Conservation (phyloP, 1,140 invertebrate species). For the Drosophila subobscura region DNA sequence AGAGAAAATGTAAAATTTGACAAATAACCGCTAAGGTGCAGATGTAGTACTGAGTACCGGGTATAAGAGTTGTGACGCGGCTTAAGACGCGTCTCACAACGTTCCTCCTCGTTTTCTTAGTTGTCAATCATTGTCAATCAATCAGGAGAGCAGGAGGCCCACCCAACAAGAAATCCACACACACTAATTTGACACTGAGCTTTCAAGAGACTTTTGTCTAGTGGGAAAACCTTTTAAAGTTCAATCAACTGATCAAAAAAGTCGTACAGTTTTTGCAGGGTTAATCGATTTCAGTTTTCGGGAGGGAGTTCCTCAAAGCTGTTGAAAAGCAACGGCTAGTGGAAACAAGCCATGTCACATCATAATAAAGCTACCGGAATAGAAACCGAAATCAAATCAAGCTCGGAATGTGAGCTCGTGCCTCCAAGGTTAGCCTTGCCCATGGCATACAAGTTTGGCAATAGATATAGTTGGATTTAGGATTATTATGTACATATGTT, state of each 20-base stretch:
- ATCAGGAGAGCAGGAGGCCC: constrained; percentile 17
- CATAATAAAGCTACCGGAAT: constrained; percentile 2
- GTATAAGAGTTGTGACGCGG: too few species aligned
- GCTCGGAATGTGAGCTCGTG: constrained; percentile 33
- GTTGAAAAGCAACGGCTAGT: constrained; percentile 33
- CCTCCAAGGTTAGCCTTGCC: constrained; percentile 42
- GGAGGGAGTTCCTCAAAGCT: constrained; percentile 6
- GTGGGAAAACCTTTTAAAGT: constrained; percentile 42
- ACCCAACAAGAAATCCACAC: constrained; percentile 21
- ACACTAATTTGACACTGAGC: constrained; percentile 36
- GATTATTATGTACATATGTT: constrained; percentile 2
- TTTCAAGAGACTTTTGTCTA: constrained; percentile 8
- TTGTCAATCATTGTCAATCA: constrained; percentile 51
- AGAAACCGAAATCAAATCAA: constrained; percentile 16
- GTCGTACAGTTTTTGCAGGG: constrained; percentile 31
- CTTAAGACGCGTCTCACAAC: too few species aligned
- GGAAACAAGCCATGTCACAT: constrained; percentile 40
- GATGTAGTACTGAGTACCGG: too few species aligned
- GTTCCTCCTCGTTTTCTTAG: too few species aligned
- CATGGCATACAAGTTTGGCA: constrained; percentile 42
- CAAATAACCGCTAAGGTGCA: too few species aligned
- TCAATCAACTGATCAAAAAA: constrained; percentile 45
- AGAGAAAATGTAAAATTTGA: too few species aligned
- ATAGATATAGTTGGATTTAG: constrained; percentile 23
- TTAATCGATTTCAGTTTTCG: constrained; percentile 25